Evolutionary conservation across 2,888 invertebrate species (phyloP), one percentile per base, ranked within the genome.

Genomic region (Melipona bicolor): DNA sequence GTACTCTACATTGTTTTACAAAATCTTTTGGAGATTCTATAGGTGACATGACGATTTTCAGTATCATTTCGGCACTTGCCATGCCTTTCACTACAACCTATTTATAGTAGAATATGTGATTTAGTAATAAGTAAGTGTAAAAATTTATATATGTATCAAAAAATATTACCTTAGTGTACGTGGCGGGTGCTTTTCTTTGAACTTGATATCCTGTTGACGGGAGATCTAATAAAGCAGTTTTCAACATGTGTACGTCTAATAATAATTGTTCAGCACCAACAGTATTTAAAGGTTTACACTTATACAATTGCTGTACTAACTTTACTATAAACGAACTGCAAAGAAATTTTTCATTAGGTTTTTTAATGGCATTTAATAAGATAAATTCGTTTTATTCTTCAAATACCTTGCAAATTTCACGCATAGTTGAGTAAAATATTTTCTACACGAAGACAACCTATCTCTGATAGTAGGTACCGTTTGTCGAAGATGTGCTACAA

Each of bases 371-470:
- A 13, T 27, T 24, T 6, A 27, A 6, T n/a, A 50, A 49, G 24
- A 32, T 24, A 43, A 32, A 79, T 61, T 75, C 21, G 24, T 19
- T 21, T 13, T 50, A 54, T 32, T 9, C 3, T 74, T 43, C 3
- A 52, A 9, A 27, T 94, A 96, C 96, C 96, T 98, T 2, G 98
- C 99, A 95, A 99, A 99, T 92, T 99, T 97, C 36, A 99, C 97
- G 93, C 99, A 99, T 93, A 99, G 98, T 93, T 99, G 99, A 0
- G 99, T 99, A 95, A 99, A 99, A 94, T 99, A 99, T 95, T 99
- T 99, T 72, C 99, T 96, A 0, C 99, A 98, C 0, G 98, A 97
- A 0, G 98, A 96, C 4, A 99, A 95, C 92, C 98, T 97, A 93
- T 99, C 99, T 74, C 99, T 95, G 4, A 99, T 96, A n/a, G 97